Conservation (phyloP, 1,140 invertebrate genomes). For the Choristoneura fumiferana region DNA sequence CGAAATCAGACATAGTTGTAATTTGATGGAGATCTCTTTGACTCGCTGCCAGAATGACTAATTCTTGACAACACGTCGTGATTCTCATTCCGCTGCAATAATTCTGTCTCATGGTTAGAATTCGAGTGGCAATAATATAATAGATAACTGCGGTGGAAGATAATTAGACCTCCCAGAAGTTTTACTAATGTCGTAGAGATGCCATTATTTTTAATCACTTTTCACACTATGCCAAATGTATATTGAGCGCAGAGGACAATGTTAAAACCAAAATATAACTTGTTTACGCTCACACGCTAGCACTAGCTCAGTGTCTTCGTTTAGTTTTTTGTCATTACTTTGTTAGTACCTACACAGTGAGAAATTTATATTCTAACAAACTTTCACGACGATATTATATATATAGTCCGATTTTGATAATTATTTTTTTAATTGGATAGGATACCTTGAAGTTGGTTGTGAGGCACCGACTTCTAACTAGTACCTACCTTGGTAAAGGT, state of each 20-base stretch:
- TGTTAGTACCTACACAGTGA: too few species aligned
- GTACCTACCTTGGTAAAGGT: too few species aligned
- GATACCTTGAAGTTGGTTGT: too few species aligned
- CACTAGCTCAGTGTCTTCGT: too few species aligned
- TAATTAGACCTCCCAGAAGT: background rate
- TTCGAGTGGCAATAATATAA: constrained; percentile 15
- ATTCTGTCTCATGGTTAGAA: constrained; percentile 38
- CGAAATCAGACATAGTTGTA: constrained; percentile 46
- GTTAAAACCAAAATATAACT: background rate
- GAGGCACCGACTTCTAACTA: too few species aligned
- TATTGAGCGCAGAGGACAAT: background rate
- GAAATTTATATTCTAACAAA: too few species aligned
- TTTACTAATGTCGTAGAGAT: background rate
- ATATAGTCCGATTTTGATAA: too few species aligned
- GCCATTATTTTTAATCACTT: constrained; percentile 10
- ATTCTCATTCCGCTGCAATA: constrained; percentile 54
- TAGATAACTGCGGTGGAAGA: constrained; percentile 9
- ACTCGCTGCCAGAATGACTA: constrained; percentile 69
- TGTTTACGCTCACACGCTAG: too few species aligned
- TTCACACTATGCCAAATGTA: background rate
- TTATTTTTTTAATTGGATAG: too few species aligned
- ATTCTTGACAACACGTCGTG: constrained; percentile 51
- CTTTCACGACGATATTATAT: too few species aligned
- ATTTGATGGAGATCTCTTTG: constrained; percentile 63
- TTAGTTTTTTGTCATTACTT: too few species aligned